Percentiles rank a stretch among this genome's conserved stretches.
Evolutionary conservation across 2,797 vertebrate species (phyloP).

Genomic region (Bradypodion pumilum): DNA sequence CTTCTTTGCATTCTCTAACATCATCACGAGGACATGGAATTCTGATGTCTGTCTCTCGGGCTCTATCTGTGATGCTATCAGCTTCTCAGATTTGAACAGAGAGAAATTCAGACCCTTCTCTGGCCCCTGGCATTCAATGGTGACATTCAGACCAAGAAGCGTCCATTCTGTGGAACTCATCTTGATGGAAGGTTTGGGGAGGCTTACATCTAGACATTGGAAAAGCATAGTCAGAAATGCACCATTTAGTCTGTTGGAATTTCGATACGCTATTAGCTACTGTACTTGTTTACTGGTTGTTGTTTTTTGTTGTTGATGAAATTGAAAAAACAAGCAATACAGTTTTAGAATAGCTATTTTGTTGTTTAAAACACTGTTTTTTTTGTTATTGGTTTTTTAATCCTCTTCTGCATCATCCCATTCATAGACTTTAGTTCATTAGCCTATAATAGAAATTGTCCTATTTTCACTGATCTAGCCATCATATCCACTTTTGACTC

Average conservation of each 20-base stretch:
- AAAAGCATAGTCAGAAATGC: background rate
- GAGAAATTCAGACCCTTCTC: background rate
- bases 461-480: no score
- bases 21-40: background rate
- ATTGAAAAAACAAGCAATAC: no score
- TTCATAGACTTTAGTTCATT: no score
- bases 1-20: background rate
- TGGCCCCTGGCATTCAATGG: background rate
- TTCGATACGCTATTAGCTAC: background rate
- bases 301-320: no score
- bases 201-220: background rate
- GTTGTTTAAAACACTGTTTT: no score
- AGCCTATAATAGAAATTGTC: no score
- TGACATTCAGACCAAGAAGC: background rate
- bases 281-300: background rate
- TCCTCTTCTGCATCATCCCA: no score
- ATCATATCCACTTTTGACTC: no score
- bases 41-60: no score
- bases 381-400: no score
- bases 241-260: background rate
- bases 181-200: background rate
- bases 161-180: no score
- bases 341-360: no score
- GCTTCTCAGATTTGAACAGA: background rate
- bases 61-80: background rate